Evolutionary conservation across 2,797 vertebrate genomes (phyloP).

Genomic region (Melanotaenia maccullochi): DNA sequence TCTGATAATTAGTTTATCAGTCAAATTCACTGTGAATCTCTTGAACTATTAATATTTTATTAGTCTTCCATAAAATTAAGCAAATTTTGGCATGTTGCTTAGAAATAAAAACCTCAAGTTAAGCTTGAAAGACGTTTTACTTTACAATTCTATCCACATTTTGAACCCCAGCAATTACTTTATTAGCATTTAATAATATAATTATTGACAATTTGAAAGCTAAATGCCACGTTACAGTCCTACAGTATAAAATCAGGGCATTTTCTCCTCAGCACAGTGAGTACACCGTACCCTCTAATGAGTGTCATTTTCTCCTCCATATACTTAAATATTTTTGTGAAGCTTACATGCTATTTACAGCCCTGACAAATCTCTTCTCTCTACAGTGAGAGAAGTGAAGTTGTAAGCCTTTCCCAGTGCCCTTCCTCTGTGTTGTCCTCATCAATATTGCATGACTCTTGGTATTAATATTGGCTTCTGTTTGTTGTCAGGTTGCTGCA

Average conservation of each 20-base stretch:
- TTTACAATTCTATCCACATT: neutral
- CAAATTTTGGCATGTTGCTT: neutral
- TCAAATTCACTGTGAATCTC: neutral
- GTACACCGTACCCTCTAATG: constrained; percentile 26
- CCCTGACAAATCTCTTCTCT: constrained; percentile 47
- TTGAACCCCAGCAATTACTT: neutral
- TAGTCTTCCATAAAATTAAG: neutral
- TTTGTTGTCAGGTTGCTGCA: constrained; percentile 71
- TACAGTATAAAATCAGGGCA: constrained; percentile 13
- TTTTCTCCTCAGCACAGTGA: constrained; percentile 16
- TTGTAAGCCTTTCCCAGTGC: constrained; percentile 49
- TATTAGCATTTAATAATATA: neutral
- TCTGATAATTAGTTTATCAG: neutral
- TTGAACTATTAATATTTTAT: neutral
- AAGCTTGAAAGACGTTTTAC: neutral
- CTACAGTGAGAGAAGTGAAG: constrained; percentile 47
- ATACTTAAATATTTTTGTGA: constrained; percentile 36
- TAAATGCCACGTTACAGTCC: constrained; percentile 7
- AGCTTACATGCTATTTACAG: constrained; percentile 45
- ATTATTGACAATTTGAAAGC: neutral
- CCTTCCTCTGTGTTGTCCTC: constrained; percentile 63
- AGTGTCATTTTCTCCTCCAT: constrained; percentile 37
- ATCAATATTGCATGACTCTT: constrained; percentile 76
- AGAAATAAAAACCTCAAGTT: constrained; percentile 1
- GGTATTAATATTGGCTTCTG: constrained; percentile 77